Evolutionary conservation across 2,888 invertebrate genomes (phyloP), one percentile per base, ranked within the genome.

Genomic region (Eupithecia centaureata): DNA sequence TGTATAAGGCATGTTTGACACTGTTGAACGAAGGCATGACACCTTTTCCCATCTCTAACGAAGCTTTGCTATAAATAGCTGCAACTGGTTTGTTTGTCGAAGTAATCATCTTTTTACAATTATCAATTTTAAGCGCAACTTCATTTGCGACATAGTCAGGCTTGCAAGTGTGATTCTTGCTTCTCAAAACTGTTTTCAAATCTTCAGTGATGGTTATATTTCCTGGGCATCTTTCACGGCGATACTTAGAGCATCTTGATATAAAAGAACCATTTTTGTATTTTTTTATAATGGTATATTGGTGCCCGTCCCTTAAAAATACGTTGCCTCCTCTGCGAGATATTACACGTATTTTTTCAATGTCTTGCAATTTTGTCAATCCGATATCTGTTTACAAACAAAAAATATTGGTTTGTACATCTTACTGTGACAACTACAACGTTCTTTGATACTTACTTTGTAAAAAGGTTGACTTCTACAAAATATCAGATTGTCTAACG

Each of bases 221-320:
- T n/a, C 54, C 62, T 35, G n/a, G 28, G 25, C 62, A 62, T 56
- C 8, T 56, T 28, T n/a, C 35, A 35, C 27, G 15, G 27, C 32
- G 35, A 56, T 62, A 62, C 18, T 62, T 62, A n/a, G 35, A 10
- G 18, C 61, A 61, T 33, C 61, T 54, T 38, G 54, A n/a, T 15
- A 32, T 15, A 25, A 18, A 33, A 13, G 7, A 25, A 4, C 32
- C 59, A 25, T 62, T 38, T 54, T n/a, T 54, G 32, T 60, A 35
- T 54, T 32, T 62, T 18, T n/a, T 56, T 2, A 10, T 18, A 15
- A 32, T 33, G 30, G 27, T 15, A 35, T 67, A 67, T 22, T 47
- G 67, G 12, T 56, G 33, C 13, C 67, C 67, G 15, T 30, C 33
- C 54, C 56, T 63, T 28, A 67, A 38, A 33, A 60, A 3, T n/a